Conservation (phyloP, 2,797 vertebrate genomes). For the Gymnothorax javanicus region DNA sequence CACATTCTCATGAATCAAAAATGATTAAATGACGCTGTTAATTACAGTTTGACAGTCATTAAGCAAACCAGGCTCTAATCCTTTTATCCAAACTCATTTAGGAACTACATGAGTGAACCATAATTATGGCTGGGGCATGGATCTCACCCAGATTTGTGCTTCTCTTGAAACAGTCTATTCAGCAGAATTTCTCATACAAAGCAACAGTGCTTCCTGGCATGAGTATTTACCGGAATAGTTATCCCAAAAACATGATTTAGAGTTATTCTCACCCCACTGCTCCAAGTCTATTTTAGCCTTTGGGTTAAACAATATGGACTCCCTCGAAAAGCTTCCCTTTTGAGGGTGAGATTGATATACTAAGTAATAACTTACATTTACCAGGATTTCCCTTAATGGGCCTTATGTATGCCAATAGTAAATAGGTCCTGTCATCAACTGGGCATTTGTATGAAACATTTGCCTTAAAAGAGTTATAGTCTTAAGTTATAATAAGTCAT, state of each 20-base stretch:
- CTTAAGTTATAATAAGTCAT: too few species aligned
- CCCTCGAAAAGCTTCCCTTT: slow-evolving; percentile 28
- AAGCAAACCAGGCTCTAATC: slow-evolving; percentile 65
- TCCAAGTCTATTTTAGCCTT: slow-evolving; percentile 44
- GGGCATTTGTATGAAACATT: neutral
- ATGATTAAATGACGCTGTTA: slow-evolving; percentile 61
- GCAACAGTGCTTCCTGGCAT: slow-evolving; percentile 55
- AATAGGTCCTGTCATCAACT: slow-evolving; percentile 1
- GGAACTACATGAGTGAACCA: slow-evolving; percentile 64
- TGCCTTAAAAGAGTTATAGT: neutral
- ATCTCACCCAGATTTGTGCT: slow-evolving; percentile 60
- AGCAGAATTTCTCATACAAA: slow-evolving; percentile 50
- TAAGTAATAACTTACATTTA: slow-evolving; percentile 24
- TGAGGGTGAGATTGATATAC: slow-evolving; percentile 21
- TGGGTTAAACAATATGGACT: slow-evolving; percentile 45
- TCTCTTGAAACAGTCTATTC: slow-evolving; percentile 53
- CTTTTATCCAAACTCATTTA: slow-evolving; percentile 63
- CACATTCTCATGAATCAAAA: slow-evolving; percentile 63
- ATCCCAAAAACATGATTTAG: slow-evolving; percentile 47
- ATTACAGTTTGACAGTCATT: slow-evolving; percentile 65
- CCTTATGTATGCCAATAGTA: slow-evolving; percentile 14
- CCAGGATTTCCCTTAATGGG: slow-evolving; percentile 13
- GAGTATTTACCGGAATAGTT: slow-evolving; percentile 40
- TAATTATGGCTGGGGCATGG: slow-evolving; percentile 58
- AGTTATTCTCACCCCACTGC: slow-evolving; percentile 49